Conservation (phyloP, 1,140 invertebrate genomes). For the Ceratosolen fusciceps region DNA sequence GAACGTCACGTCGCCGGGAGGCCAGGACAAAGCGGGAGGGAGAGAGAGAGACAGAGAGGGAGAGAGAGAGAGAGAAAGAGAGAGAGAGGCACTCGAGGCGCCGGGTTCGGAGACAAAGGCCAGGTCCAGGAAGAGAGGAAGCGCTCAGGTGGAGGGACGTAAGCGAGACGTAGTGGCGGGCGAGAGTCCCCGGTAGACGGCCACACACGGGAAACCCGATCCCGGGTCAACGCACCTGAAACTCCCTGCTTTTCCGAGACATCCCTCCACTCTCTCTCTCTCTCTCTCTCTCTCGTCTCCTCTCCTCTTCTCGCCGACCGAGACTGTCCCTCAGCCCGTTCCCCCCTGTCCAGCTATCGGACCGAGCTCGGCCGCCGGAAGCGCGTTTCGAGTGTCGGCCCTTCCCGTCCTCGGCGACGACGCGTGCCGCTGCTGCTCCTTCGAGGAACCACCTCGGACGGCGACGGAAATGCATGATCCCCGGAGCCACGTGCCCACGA, state of each 20-base stretch:
- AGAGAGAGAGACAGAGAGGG: too few species aligned
- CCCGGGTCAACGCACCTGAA: constrained; percentile 1
- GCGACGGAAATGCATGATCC: constrained; percentile 31
- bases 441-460: background rate
- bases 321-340: too few species aligned
- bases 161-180: background rate
- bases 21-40: too few species aligned
- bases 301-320: too few species aligned
- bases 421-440: constrained; percentile 6
- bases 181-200: background rate
- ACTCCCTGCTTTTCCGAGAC: constrained; percentile 19
- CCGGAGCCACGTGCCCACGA: constrained; percentile 33
- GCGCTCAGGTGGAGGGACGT: background rate
- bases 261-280: background rate
- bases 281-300: too few species aligned
- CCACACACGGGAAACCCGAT: constrained; percentile 42
- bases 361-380: constrained; percentile 5
- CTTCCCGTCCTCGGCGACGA: constrained; percentile 3
- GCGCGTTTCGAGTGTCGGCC: constrained; percentile 36
- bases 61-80: too few species aligned
- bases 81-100: too few species aligned
- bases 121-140: constrained; percentile 17
- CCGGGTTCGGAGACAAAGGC: background rate
- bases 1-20: too few species aligned
- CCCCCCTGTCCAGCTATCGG: background rate